phyloP scores from a whole-genome alignment of 2,113 vertebrate genomes.

The Microtus ochrogaster region DNA sequence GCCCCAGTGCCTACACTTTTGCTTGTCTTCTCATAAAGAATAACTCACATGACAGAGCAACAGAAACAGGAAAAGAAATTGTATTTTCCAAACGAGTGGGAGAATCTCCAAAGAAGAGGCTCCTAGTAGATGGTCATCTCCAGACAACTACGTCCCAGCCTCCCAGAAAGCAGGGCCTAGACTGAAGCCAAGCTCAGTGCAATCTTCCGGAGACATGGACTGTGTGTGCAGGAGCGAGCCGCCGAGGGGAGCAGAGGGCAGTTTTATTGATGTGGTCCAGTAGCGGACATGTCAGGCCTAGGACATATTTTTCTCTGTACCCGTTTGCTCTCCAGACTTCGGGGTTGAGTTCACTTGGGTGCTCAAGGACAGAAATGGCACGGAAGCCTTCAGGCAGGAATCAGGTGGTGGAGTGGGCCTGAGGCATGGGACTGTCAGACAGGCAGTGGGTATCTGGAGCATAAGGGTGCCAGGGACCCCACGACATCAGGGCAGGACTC shows the following conservation, averaged over 20 bases:
- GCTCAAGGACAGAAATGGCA: neutral
- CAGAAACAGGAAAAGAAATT: constrained; percentile 25
- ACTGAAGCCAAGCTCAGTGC: neutral
- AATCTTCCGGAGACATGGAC: neutral
- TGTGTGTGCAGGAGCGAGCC: neutral
- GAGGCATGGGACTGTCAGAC: neutral
- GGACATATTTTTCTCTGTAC: neutral
- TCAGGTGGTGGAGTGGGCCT: neutral
- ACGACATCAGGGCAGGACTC: neutral
- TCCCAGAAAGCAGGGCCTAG: neutral
- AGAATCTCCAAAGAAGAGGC: neutral
- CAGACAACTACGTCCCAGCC: neutral
- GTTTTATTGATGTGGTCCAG: neutral
- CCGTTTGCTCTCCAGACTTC: neutral
- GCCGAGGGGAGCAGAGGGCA: neutral
- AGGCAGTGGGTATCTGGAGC: neutral
- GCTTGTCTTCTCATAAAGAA: constrained; percentile 45
- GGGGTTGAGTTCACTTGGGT: neutral
- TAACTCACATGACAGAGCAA: neutral
- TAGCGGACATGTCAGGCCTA: neutral
- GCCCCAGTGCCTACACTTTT: neutral
- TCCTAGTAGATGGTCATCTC: neutral
- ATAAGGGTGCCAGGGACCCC: neutral
- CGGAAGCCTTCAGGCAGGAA: neutral
- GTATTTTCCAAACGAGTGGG: constrained; percentile 50